Conservation (phyloP, 92 coral and sea anemone species). For the Galaxea fascicularis region DNA sequence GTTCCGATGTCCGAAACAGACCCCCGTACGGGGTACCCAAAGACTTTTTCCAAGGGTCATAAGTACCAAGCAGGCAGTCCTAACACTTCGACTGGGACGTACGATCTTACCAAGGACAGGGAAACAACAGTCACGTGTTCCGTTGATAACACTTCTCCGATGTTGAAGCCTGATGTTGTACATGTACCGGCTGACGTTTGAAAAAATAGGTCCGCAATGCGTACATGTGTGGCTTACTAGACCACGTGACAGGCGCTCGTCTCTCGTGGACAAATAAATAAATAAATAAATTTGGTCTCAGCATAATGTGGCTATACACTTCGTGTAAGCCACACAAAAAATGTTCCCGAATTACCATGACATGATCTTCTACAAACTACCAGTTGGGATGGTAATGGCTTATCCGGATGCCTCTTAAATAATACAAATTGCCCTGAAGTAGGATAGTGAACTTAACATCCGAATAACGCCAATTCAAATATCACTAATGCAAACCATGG, state of each 20-base stretch:
- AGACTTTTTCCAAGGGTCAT: neutral
- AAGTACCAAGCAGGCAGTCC: neutral
- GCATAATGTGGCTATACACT: no score
- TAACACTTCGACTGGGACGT: neutral
- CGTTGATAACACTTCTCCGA: neutral
- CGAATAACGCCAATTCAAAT: no score
- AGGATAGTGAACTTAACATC: no score
- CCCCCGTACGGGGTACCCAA: slow-evolving; percentile 23
- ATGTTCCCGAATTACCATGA: neutral
- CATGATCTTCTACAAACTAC: neutral
- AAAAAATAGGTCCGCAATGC: no score
- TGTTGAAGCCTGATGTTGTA: neutral
- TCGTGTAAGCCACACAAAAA: no score
- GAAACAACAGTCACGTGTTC: neutral
- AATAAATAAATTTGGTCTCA: no score
- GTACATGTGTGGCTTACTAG: no score
- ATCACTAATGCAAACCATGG: no score
- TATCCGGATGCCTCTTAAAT: neutral
- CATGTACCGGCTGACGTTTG: slow-evolving; percentile 31
- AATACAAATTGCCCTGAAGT: no score
- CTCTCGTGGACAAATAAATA: no score
- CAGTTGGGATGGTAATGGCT: neutral
- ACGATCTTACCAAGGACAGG: neutral
- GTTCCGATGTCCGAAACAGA: slow-evolving; percentile 42
- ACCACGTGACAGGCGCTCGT: no score